A percentile compares a stretch with the other conserved stretches of the same genome.
Evolutionary conservation across 2,797 vertebrate species (phyloP).

Genomic region (Falco concolor): DNA sequence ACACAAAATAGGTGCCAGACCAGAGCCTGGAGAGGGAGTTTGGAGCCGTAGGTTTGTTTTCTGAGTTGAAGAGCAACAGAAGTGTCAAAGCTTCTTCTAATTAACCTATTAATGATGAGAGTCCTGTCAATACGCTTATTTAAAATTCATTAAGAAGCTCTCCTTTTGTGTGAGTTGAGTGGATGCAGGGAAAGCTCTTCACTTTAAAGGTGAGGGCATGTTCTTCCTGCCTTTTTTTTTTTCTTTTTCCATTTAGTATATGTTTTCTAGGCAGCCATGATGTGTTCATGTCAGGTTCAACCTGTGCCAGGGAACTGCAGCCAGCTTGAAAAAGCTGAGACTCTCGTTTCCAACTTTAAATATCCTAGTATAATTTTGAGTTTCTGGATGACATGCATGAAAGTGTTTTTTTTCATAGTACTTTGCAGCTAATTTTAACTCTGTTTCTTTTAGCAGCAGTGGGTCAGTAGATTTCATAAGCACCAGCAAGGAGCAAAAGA

Average conservation of each 20-base stretch:
- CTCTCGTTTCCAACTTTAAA: constrained; percentile 56
- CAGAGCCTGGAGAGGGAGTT: background rate
- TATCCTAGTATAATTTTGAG: constrained; percentile 31
- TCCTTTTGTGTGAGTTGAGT: background rate
- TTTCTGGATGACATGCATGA: constrained; percentile 22
- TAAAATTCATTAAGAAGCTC: background rate
- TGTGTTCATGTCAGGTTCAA: background rate
- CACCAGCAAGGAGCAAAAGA: background rate
- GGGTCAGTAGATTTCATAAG: background rate
- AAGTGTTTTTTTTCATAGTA: background rate
- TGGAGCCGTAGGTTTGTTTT: background rate
- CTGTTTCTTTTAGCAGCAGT: background rate
- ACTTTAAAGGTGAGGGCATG: background rate
- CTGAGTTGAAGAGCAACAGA: background rate
- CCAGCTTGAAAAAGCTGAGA: constrained; percentile 11
- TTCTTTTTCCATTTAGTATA: background rate
- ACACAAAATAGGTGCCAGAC: background rate
- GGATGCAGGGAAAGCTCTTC: background rate
- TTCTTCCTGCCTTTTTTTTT: background rate
- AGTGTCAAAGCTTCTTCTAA: constrained; percentile 13
- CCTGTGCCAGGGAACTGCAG: constrained; percentile 24
- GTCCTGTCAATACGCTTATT: background rate
- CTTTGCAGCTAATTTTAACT: constrained; percentile 49
- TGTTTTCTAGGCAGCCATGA: background rate
- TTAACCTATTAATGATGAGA: background rate